phyloP scores from a whole-genome alignment of 2,888 invertebrate species.

The Caenorhabditis sp. region DNA sequence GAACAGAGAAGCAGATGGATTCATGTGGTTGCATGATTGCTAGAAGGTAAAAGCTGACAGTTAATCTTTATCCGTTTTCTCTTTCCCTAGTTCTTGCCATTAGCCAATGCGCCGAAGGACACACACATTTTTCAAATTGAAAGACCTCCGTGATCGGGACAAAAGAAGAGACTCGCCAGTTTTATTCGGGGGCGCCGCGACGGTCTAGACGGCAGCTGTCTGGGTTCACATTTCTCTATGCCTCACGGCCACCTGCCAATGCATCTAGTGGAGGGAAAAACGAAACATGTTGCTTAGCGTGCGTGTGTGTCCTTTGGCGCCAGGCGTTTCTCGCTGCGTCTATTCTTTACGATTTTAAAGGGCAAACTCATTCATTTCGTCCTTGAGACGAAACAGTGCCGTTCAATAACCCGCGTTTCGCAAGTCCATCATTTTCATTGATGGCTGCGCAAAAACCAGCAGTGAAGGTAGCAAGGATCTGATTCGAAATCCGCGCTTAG shows the following conservation, averaged over 20 bases:
- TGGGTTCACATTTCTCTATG: neutral
- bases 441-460: too few species aligned
- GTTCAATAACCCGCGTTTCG: too few species aligned
- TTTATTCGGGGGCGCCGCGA: neutral
- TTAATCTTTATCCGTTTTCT: too few species aligned
- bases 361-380: neutral
- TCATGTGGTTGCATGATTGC: neutral
- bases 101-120: neutral
- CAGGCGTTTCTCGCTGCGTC: neutral
- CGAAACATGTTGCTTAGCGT: neutral
- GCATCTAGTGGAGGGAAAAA: neutral
- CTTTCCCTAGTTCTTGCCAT: too few species aligned
- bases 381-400: too few species aligned
- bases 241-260: neutral
- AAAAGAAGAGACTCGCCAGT: neutral
- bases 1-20: neutral
- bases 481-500: too few species aligned
- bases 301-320: constrained; percentile 2
- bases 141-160: too few species aligned
- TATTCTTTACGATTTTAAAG: neutral
- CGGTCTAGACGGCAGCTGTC: constrained; percentile 7
- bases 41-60: too few species aligned
- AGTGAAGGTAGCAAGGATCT: too few species aligned
- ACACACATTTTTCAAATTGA: too few species aligned
- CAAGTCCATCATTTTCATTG: too few species aligned